Evolutionary conservation across 2,797 vertebrate species (phyloP).

Genomic region (Sebastes cheni): DNA sequence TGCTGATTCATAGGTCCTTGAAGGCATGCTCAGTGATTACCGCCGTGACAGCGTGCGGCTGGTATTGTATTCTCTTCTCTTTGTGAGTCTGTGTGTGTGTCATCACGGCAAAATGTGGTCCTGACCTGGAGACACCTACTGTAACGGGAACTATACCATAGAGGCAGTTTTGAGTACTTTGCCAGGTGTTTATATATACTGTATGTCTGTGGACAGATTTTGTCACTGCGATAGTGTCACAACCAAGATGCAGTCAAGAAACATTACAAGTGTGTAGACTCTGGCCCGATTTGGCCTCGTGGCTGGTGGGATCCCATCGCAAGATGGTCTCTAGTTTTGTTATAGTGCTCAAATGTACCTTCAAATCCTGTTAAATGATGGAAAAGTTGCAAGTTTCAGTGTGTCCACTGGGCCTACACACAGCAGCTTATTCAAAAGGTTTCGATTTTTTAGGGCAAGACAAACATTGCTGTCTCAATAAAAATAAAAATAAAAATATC

Average conservation of each 20-base stretch:
- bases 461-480: neutral
- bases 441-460: neutral
- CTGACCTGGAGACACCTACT: neutral
- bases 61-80: neutral
- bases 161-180: neutral
- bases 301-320: too few species aligned
- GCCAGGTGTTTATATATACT: neutral
- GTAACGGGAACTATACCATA: neutral
- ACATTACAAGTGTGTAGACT: too few species aligned
- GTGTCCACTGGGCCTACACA: neutral
- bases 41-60: neutral
- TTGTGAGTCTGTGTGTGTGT: neutral
- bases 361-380: neutral
- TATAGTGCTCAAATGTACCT: neutral
- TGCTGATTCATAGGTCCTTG: conserved; percentile 6
- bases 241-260: too few species aligned
- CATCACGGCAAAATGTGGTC: neutral
- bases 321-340: neutral
- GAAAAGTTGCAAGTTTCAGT: neutral
- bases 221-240: too few species aligned
- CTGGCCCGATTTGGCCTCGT: too few species aligned
- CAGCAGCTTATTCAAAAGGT: neutral
- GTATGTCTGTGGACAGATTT: too few species aligned
- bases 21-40: neutral
- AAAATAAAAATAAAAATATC: neutral